Base-by-base conservation (phyloP, 2,113 vertebrate genomes). In the Anhinga rufa region DNA sequence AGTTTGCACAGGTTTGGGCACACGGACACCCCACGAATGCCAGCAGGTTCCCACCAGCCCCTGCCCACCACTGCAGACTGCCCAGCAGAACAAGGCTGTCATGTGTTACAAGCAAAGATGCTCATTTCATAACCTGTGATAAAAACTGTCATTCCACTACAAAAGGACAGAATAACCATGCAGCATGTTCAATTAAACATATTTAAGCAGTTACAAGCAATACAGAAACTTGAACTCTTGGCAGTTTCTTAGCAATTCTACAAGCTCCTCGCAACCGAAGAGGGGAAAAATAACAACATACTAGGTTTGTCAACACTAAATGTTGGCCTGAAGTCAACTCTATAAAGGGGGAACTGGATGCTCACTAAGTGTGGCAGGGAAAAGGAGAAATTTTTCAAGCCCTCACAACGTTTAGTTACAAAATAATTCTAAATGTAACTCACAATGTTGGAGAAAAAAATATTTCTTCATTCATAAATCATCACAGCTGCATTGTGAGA, bases 1-100 rank as follows among this genome's bases (percentile, higher is more conserved):
- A 55, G 0, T 19, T 51, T 4, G 2, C 48, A 15, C 0, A 0
- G 31, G 17, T 20, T 38, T 3, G 7, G 46, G 46, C 26, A 65
- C 49, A 64, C 0, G 2, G 49, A 52, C 57, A 44, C 12, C 61
- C 32, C n/a, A 57, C 0, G 0, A 69, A 20, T 8, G 24, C 24
- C 65, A 57, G 9, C 1, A 9, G 40, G 40, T 1, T 82, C 26
- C 55, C 64, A 70, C 8, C 9, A 3, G 60, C 22, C 40, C 31
- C 24, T 34, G 36, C 46, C 36, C 57, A 54, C 14, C 34, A 6
- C 42, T 40, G 57, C 76, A 85, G 64, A 40, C 4, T 3, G 12
- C 34, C 40, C 5, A 1, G 13, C 31, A 82, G 34, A 24, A n/a
- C 10, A 15, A 54, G 22, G 44, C 32, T 15, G 3, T 5, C 0